Evolutionary conservation across 2,797 vertebrate species (phyloP), one percentile per base, ranked within the genome.

Genomic region (Rhinatrema bivittatum): DNA sequence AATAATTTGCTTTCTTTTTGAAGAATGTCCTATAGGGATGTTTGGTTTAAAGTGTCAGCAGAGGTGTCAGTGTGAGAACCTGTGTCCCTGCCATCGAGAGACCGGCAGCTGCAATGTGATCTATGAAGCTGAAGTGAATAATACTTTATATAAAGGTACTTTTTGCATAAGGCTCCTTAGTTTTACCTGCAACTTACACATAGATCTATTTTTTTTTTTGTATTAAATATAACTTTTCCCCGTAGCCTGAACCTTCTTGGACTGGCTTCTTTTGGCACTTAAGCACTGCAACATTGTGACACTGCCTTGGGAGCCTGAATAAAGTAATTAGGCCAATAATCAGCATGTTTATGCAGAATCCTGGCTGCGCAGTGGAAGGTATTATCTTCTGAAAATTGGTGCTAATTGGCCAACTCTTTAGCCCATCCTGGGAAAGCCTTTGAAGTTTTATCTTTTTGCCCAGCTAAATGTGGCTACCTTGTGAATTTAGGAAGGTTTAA

Each of bases 21-120:
- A 57, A 96, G 93, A 47, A 25, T 98, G 93, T 61, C 76, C 84
- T 7, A 22, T 81, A 24, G 92, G 92, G 14, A 87, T 77, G 74
- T 87, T 86, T 0, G 91, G 94, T 2, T 62, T 54, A 1, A 45
- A 47, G 53, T 98, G 93, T 46, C 46, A 47, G 50, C 48, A 72
- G 5, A 45, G 42, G 11, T 98, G 93, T 28, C 42, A 9, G 0
- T 97, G 92, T 62, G 68, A 78, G 0, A 57, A 85, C 50, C 47
- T 26, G 14, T 95, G 91, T 58, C 82, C 83, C 23, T 98, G 93
- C 11, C 68, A 94, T 55, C 79, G 60, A 0, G 61, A 61, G 52
- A 93, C 85, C 0, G 93, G 93, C 61, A 88, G 68, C 67, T 97
- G 93, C 46, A 88, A 84, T 39, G 2, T 60, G 60, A 75, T 74